Evolutionary conservation across 2,113 vertebrate genomes (phyloP).

Genomic region (Microcebus ravelobensis): DNA sequence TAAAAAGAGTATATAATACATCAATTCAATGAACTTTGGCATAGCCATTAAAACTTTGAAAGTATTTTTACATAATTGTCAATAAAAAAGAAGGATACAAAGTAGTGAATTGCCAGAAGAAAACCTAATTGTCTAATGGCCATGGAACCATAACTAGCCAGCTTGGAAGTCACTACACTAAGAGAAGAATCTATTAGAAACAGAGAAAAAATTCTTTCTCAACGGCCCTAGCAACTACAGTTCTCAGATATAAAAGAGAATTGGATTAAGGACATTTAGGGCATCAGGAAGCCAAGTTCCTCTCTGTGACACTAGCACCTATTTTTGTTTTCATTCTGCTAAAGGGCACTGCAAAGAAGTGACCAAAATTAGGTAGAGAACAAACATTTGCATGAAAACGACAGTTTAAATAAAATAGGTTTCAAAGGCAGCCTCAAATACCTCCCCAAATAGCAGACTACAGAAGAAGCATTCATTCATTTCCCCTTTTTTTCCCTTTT

Average conservation of each 20-base stretch:
- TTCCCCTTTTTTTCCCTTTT: not conserved
- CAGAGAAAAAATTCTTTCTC: not conserved
- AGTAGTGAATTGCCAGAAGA: not conserved
- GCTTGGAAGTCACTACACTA: not conserved
- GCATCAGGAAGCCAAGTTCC: not conserved
- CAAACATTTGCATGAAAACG: slow-evolving; percentile 57
- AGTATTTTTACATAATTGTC: not conserved
- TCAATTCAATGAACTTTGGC: not conserved
- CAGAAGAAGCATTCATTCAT: slow-evolving; percentile 10
- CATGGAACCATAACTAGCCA: not conserved
- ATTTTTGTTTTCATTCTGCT: slow-evolving; percentile 51
- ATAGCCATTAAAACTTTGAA: not conserved
- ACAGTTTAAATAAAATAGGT: slow-evolving; percentile 53
- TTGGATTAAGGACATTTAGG: not conserved
- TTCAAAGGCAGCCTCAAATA: slow-evolving; percentile 39
- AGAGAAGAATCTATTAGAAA: not conserved
- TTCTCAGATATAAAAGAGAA: slow-evolving; percentile 2
- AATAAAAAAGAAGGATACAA: not conserved
- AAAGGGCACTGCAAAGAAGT: slow-evolving; percentile 35
- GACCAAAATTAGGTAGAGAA: slow-evolving; percentile 59
- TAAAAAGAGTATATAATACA: not conserved
- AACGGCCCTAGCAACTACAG: not conserved
- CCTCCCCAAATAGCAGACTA: slow-evolving; percentile 17
- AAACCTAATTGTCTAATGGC: not conserved
- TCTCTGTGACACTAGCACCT: not conserved